Conservation (phyloP, 2,797 vertebrate genomes). For the Nothura maculosa region DNA sequence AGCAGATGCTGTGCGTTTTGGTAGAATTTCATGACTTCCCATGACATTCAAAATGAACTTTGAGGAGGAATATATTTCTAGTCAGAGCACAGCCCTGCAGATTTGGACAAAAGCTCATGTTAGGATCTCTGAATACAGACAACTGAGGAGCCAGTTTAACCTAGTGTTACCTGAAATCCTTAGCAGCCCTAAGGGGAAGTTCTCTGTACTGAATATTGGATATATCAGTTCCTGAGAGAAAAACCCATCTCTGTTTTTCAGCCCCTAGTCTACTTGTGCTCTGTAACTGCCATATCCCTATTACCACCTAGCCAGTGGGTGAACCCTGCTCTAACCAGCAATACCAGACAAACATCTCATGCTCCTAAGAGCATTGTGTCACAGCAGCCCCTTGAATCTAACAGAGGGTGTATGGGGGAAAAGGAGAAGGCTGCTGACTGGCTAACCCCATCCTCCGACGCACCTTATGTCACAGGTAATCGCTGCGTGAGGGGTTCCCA, state of each 20-base stretch:
- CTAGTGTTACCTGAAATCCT: not conserved
- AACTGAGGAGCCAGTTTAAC: not conserved
- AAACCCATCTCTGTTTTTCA: not conserved
- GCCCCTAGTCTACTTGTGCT: too few relatives aligned
- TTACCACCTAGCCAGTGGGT: not conserved
- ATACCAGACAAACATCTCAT: not conserved
- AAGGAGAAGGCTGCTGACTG: not conserved
- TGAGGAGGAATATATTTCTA: not conserved
- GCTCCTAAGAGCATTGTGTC: not conserved
- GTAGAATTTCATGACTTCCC: constrained; percentile 37
- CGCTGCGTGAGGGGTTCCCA: constrained; percentile 27
- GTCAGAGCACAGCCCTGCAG: not conserved
- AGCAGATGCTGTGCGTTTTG: constrained; percentile 54
- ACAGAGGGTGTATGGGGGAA: not conserved
- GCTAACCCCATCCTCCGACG: not conserved
- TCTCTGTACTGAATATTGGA: not conserved
- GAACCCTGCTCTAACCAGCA: not conserved
- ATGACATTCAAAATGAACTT: constrained; percentile 55
- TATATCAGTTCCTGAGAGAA: not conserved
- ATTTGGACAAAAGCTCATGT: accelerated
- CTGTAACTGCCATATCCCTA: not conserved
- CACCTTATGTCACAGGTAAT: not conserved
- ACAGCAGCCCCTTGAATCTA: not conserved
- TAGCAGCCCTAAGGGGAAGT: accelerated
- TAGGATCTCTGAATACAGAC: not conserved